Evolutionary conservation across 2,113 vertebrate species (phyloP).

Genomic region (Catharus minimus): DNA sequence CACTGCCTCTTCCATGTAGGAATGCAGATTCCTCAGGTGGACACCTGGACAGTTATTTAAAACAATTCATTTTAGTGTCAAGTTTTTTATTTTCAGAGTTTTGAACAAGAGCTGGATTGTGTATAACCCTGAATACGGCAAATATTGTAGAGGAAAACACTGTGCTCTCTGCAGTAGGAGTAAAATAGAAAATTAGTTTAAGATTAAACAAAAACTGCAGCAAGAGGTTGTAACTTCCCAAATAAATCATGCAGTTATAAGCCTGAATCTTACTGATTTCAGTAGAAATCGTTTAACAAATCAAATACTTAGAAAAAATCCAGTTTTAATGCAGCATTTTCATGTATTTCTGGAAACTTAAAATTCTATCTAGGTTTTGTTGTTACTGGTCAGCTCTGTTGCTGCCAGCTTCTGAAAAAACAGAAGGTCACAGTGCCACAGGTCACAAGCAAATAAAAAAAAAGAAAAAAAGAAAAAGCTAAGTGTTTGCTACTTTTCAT

Average conservation of each 20-base stretch:
- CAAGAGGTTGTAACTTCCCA: background rate
- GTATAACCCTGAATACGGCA: background rate
- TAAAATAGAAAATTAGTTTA: background rate
- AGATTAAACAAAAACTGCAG: background rate
- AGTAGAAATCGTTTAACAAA: background rate
- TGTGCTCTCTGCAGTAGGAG: background rate
- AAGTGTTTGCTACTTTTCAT: background rate
- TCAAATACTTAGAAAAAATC: background rate
- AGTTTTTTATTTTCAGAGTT: background rate
- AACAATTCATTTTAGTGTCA: background rate
- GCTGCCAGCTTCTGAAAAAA: background rate
- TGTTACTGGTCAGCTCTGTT: background rate
- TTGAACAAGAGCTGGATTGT: background rate
- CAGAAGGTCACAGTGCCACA: background rate
- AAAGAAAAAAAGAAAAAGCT: background rate
- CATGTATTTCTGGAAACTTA: background rate
- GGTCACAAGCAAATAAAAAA: background rate
- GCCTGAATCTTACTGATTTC: background rate
- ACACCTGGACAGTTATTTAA: slow-evolving; percentile 33
- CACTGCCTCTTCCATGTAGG: slow-evolving; percentile 4
- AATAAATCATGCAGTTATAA: background rate
- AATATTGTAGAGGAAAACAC: background rate
- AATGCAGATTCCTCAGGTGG: slow-evolving; percentile 70
- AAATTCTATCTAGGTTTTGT: background rate
- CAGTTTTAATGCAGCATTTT: background rate